phyloP scores from a whole-genome alignment of 1,140 invertebrate species.

The Batillaria attramentaria region DNA sequence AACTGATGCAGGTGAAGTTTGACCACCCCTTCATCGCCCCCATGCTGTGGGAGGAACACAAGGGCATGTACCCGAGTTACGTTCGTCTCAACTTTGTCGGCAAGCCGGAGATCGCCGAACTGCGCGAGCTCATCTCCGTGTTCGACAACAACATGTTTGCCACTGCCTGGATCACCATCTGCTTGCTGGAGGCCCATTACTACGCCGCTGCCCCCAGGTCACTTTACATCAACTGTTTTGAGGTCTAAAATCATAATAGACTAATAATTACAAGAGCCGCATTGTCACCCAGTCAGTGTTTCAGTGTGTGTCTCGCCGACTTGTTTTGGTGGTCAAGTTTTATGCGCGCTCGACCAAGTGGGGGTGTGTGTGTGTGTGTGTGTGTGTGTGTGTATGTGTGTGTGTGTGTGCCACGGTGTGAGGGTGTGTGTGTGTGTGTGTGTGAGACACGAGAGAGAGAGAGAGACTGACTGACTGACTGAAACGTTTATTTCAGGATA shows the following conservation, averaged over 20 bases:
- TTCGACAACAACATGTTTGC: constrained; percentile 69
- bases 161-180: constrained; percentile 61
- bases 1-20: constrained; percentile 47
- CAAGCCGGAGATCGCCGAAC: constrained; percentile 44
- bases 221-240: too few species aligned
- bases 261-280: too few species aligned
- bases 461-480: too few species aligned
- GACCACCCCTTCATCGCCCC: constrained; percentile 35
- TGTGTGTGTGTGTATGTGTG: neutral
- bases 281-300: too few species aligned
- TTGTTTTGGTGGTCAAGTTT: neutral
- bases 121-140: constrained; percentile 54
- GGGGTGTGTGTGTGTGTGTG: neutral
- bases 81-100: constrained; percentile 65
- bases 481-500: too few species aligned
- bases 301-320: neutral
- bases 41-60: constrained; percentile 17
- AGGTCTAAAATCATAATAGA: too few species aligned
- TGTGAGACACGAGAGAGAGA: too few species aligned
- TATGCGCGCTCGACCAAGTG: neutral
- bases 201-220: constrained; percentile 59
- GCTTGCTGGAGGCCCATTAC: constrained; percentile 55
- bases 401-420: neutral
- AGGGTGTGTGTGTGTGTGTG: constrained; percentile 7
- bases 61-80: constrained; percentile 61